Evolutionary conservation across 2,888 invertebrate genomes (phyloP), one percentile per base, ranked within the genome.

Genomic region (Trissoscelio sp.): DNA sequence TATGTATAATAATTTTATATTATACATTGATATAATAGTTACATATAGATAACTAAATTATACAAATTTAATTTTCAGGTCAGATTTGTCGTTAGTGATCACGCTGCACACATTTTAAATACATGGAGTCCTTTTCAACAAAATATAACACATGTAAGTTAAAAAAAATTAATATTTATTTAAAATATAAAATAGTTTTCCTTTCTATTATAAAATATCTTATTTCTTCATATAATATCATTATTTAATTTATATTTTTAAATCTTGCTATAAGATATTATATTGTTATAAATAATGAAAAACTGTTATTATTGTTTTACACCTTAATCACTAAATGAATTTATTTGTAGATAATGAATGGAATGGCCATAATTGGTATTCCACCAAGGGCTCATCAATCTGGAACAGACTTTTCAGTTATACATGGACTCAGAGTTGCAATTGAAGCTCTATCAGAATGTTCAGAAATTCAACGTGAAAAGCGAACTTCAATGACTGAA

Each of bases 11-110:
- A 24, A 24, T 24, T 6, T 24, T 3, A 28, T 5, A n/a, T 51
- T 51, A n/a, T n/a, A n/a, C n/a, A n/a, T n/a, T n/a, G n/a, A n/a
- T n/a, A n/a, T n/a, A n/a, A n/a, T n/a, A n/a, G n/a, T n/a, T n/a
- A n/a, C n/a, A n/a, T n/a, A n/a, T n/a, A n/a, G n/a, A n/a, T n/a
- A n/a, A n/a, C n/a, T n/a, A n/a, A n/a, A n/a, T n/a, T n/a, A n/a
- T n/a, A n/a, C n/a, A n/a, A n/a, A n/a, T n/a, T n/a, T n/a, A n/a
- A n/a, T n/a, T 93, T 93, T 78, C 16, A 96, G 96, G 94, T 97
- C 14, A 93, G 97, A 75, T 96, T 98, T 91, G 95, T 97, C 66
- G 95, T 97, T 0, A 97, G 97, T 88, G 97, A 98, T 91, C 94
- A 95, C n/a, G 94, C 95, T 12, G 96, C 96, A 0, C 96, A 96